These are phyloP conservation scores for Galbula dea DNA, from an alignment of 2,113 vertebrate species.

Conservation along the genomic window DNA sequence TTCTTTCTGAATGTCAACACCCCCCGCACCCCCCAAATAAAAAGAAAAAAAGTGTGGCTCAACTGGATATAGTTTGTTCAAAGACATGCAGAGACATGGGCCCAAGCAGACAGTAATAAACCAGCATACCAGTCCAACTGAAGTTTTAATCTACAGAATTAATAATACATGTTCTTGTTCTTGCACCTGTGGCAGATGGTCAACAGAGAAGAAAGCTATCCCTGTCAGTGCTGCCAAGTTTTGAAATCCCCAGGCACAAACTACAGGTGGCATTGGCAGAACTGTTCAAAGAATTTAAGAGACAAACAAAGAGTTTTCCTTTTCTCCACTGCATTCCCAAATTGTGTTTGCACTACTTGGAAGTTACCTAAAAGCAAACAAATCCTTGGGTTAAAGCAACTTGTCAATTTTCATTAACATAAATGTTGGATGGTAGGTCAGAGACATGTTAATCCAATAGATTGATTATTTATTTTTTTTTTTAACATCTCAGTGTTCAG, in stretches of 20 bases:
- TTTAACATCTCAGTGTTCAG: neutral
- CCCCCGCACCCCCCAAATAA: neutral
- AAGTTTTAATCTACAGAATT: conserved; percentile 49
- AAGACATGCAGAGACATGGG: neutral
- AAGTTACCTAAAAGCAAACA: conserved; percentile 1
- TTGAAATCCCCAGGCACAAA: conserved; percentile 44
- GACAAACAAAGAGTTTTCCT: neutral
- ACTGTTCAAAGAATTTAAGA: neutral
- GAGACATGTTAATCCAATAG: neutral
- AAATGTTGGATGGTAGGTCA: neutral
- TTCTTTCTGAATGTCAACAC: neutral
- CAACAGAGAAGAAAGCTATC: conserved; percentile 27
- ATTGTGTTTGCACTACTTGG: neutral
- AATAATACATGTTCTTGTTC: neutral
- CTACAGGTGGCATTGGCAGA: conserved; percentile 55
- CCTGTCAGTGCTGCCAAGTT: neutral
- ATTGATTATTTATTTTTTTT: neutral
- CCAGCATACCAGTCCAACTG: neutral
- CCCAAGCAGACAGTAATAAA: neutral
- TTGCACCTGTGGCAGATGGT: conserved; percentile 67
- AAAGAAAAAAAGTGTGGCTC: neutral
- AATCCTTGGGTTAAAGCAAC: neutral
- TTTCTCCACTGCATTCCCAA: neutral
- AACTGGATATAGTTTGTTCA: neutral
- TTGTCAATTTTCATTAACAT: neutral